Evolutionary conservation across 2,113 vertebrate species (phyloP).

Genomic region (Ondatra zibethicus): DNA sequence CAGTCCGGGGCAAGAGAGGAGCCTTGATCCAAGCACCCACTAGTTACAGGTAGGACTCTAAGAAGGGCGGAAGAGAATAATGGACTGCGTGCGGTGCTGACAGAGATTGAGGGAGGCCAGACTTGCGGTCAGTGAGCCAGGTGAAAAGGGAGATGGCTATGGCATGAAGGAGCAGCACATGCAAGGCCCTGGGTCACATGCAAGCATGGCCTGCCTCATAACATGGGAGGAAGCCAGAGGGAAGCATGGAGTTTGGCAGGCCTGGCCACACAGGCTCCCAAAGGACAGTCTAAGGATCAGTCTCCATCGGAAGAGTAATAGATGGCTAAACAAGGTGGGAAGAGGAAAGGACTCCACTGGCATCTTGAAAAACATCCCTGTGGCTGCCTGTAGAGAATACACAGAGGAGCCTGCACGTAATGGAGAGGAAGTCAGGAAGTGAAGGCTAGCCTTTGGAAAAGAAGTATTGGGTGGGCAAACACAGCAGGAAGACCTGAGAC

Average conservation of each 20-base stretch:
- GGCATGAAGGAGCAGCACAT: neutral
- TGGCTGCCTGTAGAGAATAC: neutral
- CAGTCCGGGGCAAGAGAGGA: neutral
- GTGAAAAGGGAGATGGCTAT: neutral
- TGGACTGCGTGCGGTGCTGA: neutral
- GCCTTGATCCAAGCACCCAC: neutral
- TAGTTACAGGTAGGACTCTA: neutral
- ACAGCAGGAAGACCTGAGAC: neutral
- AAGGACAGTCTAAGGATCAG: neutral
- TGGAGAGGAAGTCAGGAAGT: neutral
- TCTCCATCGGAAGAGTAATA: neutral
- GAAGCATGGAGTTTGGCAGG: neutral
- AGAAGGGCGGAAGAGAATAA: neutral
- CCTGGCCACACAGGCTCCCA: neutral
- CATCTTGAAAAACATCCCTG: neutral
- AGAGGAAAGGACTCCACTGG: neutral
- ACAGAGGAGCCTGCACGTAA: neutral
- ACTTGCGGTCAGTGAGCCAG: neutral
- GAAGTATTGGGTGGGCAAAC: no score
- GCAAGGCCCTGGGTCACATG: conserved; percentile 34
- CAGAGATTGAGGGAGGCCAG: neutral
- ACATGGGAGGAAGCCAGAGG: neutral
- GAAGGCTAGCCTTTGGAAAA: neutral
- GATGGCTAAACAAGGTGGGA: neutral
- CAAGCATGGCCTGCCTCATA: neutral